phyloP scores from a whole-genome alignment of 2,888 invertebrate genomes.

The Drosophila mettleri region DNA sequence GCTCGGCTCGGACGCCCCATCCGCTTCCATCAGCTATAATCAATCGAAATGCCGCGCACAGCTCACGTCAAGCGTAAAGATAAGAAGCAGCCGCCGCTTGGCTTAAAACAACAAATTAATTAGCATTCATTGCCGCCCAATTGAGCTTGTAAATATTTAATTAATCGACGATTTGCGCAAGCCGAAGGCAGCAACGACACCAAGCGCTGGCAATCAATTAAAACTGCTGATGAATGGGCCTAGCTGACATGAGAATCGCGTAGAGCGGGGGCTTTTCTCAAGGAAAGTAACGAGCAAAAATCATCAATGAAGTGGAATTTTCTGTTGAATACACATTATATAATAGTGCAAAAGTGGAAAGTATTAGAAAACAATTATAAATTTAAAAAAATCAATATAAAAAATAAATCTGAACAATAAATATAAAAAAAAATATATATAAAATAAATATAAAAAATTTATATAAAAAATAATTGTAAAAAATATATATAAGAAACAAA shows the following conservation, averaged over 20 bases:
- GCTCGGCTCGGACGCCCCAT: not conserved
- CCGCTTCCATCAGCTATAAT: slow-evolving; percentile 46
- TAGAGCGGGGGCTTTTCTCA: not conserved
- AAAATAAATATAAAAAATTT: too few species aligned
- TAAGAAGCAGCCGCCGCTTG: slow-evolving; percentile 49
- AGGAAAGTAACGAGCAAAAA: not conserved
- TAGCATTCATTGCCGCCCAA: slow-evolving; percentile 75
- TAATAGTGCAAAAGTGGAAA: too few species aligned
- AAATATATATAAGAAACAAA: too few species aligned
- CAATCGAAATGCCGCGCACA: slow-evolving; percentile 33
- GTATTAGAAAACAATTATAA: too few species aligned
- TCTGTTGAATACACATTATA: too few species aligned
- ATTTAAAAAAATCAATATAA: too few species aligned
- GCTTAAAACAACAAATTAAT: slow-evolving; percentile 70
- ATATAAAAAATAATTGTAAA: too few species aligned
- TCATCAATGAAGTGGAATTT: not conserved
- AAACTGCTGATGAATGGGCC: slow-evolving; percentile 55
- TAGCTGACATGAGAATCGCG: slow-evolving; percentile 5
- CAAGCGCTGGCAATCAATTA: slow-evolving; percentile 62
- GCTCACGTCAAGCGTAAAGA: slow-evolving; percentile 64
- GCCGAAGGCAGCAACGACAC: slow-evolving; percentile 29
- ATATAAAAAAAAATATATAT: too few species aligned
- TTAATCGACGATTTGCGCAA: slow-evolving; percentile 70
- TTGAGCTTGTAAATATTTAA: slow-evolving; percentile 80
- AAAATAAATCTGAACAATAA: too few species aligned